Conservation (phyloP, 2,797 vertebrate species). For the Otus scops region DNA sequence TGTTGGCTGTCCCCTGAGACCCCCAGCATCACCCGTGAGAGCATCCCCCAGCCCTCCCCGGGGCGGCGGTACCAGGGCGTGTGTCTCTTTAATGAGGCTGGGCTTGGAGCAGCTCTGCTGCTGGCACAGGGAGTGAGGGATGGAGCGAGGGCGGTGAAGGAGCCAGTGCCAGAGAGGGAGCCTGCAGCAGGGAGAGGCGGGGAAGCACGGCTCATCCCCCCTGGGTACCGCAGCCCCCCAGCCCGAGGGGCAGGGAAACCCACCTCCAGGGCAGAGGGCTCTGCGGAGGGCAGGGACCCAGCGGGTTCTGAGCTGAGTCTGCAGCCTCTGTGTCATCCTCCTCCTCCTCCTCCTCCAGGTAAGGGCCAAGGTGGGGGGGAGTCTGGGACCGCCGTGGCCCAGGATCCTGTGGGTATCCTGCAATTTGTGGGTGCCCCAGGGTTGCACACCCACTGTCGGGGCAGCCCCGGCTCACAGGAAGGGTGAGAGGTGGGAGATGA, state of each 20-base stretch:
- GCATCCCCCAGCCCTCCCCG: neutral
- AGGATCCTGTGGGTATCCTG: neutral
- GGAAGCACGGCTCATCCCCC: neutral
- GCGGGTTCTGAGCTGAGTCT: neutral
- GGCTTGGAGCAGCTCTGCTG: slow-evolving; percentile 64
- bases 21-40: neutral
- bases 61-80: neutral
- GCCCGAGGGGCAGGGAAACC: neutral
- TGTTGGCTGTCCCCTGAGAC: neutral
- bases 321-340: slow-evolving; percentile 36
- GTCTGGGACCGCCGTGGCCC: accelerated
- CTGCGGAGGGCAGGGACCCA: neutral
- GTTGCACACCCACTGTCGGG: accelerated
- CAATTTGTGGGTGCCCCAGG: neutral
- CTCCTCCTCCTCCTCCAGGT: slow-evolving; percentile 33
- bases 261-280: neutral
- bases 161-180: slow-evolving; percentile 56
- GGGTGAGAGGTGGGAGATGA: neutral
- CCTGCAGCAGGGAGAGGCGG: slow-evolving; percentile 60
- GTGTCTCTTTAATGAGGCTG: slow-evolving; percentile 74
- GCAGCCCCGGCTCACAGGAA: neutral
- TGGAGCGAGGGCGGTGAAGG: slow-evolving; percentile 61
- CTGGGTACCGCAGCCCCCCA: neutral
- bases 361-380: neutral
- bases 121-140: slow-evolving; percentile 63